A percentile compares a stretch with the other conserved stretches of the same genome.
Conservation (phyloP, 2,888 invertebrate species). For the Pocota personata region DNA sequence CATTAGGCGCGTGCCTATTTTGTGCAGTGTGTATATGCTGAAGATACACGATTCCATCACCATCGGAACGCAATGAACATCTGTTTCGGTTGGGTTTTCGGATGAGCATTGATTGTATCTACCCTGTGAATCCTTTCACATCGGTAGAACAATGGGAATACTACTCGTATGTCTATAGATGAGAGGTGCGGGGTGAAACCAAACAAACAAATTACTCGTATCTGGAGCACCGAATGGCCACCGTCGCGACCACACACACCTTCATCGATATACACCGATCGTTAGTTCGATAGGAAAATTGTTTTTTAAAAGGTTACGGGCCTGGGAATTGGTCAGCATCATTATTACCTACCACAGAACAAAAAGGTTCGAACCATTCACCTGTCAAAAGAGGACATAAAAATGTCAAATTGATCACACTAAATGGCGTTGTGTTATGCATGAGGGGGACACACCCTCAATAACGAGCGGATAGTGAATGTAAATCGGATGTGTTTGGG, state of each 20-base stretch:
- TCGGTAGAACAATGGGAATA: slow-evolving; percentile 41
- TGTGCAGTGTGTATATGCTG: slow-evolving; percentile 39
- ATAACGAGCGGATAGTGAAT: slow-evolving; percentile 7
- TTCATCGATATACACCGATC: slow-evolving; percentile 40
- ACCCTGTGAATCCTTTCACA: slow-evolving; percentile 57
- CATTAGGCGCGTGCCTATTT: slow-evolving; percentile 67
- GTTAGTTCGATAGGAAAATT: slow-evolving; percentile 58
- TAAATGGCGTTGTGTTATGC: slow-evolving; percentile 45
- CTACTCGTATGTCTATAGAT: slow-evolving; percentile 37
- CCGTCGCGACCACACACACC: slow-evolving; percentile 68
- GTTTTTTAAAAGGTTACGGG: slow-evolving; percentile 67
- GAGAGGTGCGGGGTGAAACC: background rate
- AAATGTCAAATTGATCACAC: slow-evolving; percentile 55
- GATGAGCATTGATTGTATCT: slow-evolving; percentile 31
- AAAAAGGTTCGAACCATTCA: slow-evolving; percentile 66
- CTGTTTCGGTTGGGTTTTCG: slow-evolving; percentile 30
- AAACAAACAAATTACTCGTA: slow-evolving; percentile 67
- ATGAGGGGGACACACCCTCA: slow-evolving; percentile 53
- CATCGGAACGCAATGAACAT: slow-evolving; percentile 24
- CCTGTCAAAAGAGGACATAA: slow-evolving; percentile 62
- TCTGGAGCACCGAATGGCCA: slow-evolving; percentile 67
- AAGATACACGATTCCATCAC: slow-evolving; percentile 34
- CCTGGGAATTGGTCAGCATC: slow-evolving; percentile 55
- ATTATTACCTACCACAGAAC: slow-evolving; percentile 63
- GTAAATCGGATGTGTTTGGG: slow-evolving; percentile 13